Percentiles rank a stretch among this genome's conserved stretches.
These are phyloP conservation scores for Rynchops niger DNA, from an alignment of 2,113 vertebrate genomes.

Conservation along the genomic window DNA sequence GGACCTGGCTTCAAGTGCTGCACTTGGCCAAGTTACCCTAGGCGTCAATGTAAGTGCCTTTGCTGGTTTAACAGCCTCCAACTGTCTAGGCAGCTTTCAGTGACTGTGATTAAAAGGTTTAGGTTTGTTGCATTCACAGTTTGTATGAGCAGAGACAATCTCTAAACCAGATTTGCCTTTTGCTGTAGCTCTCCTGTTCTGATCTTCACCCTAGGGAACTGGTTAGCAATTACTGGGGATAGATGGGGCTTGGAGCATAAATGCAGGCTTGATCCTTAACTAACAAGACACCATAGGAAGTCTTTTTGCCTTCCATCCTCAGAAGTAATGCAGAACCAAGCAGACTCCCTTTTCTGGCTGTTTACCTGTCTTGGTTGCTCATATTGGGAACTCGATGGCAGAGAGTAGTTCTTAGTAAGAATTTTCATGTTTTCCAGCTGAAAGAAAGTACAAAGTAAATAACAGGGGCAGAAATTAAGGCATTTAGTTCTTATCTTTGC, in stretches of 20 bases:
- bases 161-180: background rate
- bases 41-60: background rate
- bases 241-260: background rate
- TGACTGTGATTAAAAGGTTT: background rate
- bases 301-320: background rate
- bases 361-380: background rate
- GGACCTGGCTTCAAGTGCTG: background rate
- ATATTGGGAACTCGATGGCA: background rate
- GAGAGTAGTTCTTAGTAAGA: background rate
- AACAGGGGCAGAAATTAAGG: background rate
- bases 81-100: background rate
- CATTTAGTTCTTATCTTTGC: background rate
- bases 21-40: background rate
- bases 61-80: background rate
- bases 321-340: background rate
- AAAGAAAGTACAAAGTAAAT: background rate
- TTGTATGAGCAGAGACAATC: background rate
- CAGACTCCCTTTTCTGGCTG: background rate
- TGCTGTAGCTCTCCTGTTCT: background rate
- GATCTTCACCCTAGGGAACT: background rate
- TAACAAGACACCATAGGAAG: background rate
- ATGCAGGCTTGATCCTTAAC: background rate
- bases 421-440: background rate
- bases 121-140: background rate
- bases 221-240: background rate